phyloP scores from a whole-genome alignment of 2,113 vertebrate species.

The Oncorhynchus nerka region DNA sequence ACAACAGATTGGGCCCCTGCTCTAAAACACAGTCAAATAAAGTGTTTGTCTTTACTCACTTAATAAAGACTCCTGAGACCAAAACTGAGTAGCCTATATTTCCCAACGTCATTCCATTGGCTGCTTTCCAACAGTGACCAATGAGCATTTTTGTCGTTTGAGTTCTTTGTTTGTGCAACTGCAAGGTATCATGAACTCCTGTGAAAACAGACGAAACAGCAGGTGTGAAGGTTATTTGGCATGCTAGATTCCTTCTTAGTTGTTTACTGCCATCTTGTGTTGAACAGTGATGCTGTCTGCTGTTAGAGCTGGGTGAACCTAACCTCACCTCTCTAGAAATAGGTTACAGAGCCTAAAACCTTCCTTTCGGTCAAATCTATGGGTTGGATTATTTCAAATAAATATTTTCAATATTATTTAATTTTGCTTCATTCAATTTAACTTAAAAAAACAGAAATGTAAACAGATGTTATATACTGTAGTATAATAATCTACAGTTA shows the following conservation, averaged over 20 bases:
- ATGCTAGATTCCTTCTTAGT: neutral
- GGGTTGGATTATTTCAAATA: no score
- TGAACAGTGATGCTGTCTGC: neutral
- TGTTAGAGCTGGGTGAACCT: neutral
- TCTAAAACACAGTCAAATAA: neutral
- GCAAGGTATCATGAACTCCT: no score
- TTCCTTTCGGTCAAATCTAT: no score
- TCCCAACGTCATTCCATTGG: neutral
- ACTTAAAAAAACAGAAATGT: neutral
- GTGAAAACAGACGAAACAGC: neutral
- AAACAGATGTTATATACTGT: neutral
- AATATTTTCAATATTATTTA: no score
- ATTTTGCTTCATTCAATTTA: no score
- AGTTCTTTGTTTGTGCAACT: neutral
- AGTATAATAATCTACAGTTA: no score
- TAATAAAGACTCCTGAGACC: no score
- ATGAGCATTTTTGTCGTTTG: neutral
- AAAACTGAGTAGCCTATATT: neutral
- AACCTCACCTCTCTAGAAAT: neutral
- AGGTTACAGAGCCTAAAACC: no score
- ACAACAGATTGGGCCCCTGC: neutral
- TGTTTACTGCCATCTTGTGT: slow-evolving; percentile 7
- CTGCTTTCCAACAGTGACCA: neutral
- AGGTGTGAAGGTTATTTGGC: neutral
- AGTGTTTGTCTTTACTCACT: neutral